Evolutionary conservation across 2,113 vertebrate species (phyloP).

Genomic region (Natator depressus): DNA sequence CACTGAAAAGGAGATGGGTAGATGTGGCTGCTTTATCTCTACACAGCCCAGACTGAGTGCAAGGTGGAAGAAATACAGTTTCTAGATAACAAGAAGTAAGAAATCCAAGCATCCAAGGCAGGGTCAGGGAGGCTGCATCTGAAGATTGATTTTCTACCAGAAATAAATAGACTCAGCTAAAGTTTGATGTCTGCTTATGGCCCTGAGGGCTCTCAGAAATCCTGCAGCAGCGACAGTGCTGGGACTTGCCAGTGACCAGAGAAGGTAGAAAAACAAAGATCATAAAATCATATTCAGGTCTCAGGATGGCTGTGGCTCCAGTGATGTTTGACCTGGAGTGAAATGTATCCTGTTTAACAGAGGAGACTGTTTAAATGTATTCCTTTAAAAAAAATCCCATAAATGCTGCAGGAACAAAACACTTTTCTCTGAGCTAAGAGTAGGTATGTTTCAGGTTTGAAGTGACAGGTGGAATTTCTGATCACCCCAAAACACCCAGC

Average conservation of each 20-base stretch:
- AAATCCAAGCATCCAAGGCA: background rate
- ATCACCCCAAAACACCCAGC: background rate
- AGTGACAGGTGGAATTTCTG: background rate
- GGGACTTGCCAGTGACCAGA: background rate
- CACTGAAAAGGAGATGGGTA: background rate
- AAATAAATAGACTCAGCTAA: background rate
- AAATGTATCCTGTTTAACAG: background rate
- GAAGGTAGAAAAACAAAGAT: background rate
- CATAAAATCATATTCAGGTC: background rate
- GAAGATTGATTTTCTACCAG: background rate
- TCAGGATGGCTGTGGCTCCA: background rate
- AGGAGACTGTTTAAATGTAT: background rate
- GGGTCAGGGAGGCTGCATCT: background rate
- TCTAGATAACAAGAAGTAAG: background rate
- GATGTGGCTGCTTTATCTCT: background rate
- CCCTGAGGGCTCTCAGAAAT: background rate
- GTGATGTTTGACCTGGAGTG: background rate
- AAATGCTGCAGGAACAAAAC: background rate
- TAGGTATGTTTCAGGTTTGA: background rate
- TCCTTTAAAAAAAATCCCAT: background rate
- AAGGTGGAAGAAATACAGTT: background rate
- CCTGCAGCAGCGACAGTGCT: background rate
- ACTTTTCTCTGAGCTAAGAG: background rate
- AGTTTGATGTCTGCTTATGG: background rate
- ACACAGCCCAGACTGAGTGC: background rate